Conservation (phyloP, 2,888 invertebrate genomes). For the Bhutanitis thaidina region DNA sequence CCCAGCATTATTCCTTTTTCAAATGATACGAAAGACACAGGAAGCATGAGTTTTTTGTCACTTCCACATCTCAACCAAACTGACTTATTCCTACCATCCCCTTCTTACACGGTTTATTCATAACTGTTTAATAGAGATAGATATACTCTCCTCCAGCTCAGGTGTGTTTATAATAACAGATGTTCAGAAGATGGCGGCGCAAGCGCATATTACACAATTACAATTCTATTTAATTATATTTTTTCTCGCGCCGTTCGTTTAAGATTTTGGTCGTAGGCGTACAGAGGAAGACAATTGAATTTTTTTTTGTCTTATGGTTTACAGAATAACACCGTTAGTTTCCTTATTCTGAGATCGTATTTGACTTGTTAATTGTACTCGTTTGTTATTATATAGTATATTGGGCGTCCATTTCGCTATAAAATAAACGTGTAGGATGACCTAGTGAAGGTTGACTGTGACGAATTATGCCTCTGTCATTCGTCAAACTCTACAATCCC, state of each 20-base stretch:
- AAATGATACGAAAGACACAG: conserved; percentile 79
- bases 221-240: conserved; percentile 76
- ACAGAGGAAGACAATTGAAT: conserved; percentile 54
- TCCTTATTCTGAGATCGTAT: conserved; percentile 47
- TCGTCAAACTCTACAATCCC: too few relatives aligned
- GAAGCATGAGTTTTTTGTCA: conserved; percentile 78
- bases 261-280: conserved; percentile 59
- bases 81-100: conserved; percentile 42
- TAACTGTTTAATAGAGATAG: conserved; percentile 37
- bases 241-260: conserved; percentile 56
- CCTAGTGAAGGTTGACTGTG: conserved; percentile 1
- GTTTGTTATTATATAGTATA: conserved; percentile 37
- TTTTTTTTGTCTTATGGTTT: conserved; percentile 55
- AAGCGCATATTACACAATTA: conserved; percentile 75
- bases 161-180: conserved; percentile 79
- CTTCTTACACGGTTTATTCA: conserved; percentile 28
- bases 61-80: conserved; percentile 66
- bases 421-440: conserved; percentile 11
- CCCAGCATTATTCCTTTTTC: conserved; percentile 69
- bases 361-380: conserved; percentile 49
- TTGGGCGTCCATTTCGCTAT: conserved; percentile 33
- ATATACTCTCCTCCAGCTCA: conserved; percentile 47
- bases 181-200: conserved; percentile 65
- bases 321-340: conserved; percentile 47
- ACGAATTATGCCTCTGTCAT: conserved; percentile 9